Base-by-base conservation (phyloP, 2,113 vertebrate species). In the Drymodes brunneopygia region DNA sequence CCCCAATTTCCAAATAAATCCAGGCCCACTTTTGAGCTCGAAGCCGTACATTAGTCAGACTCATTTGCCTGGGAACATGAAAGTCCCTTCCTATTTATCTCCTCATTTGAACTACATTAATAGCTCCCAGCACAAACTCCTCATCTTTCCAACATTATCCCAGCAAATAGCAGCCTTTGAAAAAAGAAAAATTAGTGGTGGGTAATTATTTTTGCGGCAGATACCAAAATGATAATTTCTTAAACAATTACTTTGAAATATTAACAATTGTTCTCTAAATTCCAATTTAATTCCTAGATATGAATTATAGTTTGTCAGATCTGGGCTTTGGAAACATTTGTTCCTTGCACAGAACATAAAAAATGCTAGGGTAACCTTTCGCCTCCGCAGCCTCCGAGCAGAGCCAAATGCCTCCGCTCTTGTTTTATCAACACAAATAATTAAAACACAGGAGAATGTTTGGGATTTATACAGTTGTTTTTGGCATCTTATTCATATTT, bases 211-310 rank as follows among this genome's bases (percentile, higher is more conserved):
- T 54, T 87, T 62, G 90, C 88, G 60, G 90, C 84, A 96, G 96
- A 96, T 94, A 95, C 90, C 85, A 88, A 96, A 94, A 96, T 77
- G 93, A 95, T 95, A 88, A 96, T 94, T 96, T 93, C 95, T 94
- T 94, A 92, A 96, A 93, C 95, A 96, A 93, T 95, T 96, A 91
- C 94, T 94, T 90, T 95, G 94, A 95, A 97, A 96, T 95, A 96
- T 90, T 96, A 92, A 91, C 95, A 90, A 91, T 95, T 95, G 94
- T 95, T 95, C 95, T 86, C 95, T 92, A 87, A 96, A 91, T 94
- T 92, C 89, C 92, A 88, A 73, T 95, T 96, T 93, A 95, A 87
- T 85, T 86, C 82, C 91, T 67, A 38, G 94, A 92, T 94, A 79
- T 92, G 95, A 97, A 85, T 92, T 91, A 93, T 74, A 77, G 92